A percentile compares a stretch with the other conserved stretches of the same genome.
phyloP scores from a whole-genome alignment of 2,888 invertebrate species.

The Agrenia bidenticulata region DNA sequence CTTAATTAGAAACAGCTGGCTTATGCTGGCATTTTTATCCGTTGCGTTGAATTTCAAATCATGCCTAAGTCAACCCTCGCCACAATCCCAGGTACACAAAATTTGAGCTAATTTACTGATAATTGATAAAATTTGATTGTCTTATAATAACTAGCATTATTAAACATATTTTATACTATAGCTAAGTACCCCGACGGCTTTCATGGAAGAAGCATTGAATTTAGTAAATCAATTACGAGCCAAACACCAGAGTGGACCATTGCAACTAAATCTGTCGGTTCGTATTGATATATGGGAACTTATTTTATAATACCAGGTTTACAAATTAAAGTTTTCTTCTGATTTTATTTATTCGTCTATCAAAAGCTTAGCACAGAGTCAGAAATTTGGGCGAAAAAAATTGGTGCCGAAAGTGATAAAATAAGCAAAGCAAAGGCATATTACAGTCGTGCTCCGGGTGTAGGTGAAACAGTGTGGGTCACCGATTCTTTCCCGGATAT shows the following conservation, averaged over 20 bases:
- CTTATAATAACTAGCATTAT: no score
- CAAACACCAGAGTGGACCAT: neutral
- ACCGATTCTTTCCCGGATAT: no score
- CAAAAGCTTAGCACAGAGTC: slow-evolving; percentile 3
- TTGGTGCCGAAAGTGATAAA: neutral
- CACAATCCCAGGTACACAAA: no score
- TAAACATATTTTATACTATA: no score
- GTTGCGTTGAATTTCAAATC: no score
- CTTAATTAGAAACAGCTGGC: no score
- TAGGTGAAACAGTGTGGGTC: slow-evolving; percentile 11
- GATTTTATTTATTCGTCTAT: neutral
- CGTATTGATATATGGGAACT: no score
- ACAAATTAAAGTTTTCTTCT: neutral
- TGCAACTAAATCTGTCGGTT: neutral
- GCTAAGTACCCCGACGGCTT: neutral
- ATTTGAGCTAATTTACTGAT: no score
- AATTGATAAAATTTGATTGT: no score
- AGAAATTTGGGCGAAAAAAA: slow-evolving; percentile 10
- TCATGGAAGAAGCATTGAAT: neutral
- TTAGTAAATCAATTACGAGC: slow-evolving; percentile 1
- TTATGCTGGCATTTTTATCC: no score
- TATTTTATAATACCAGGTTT: no score
- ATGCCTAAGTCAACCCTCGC: no score
- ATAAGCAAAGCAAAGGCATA: neutral
- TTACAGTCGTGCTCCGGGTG: neutral